Base-by-base conservation (phyloP, 2,888 invertebrate species). In the Cheilosia scutellata region DNA sequence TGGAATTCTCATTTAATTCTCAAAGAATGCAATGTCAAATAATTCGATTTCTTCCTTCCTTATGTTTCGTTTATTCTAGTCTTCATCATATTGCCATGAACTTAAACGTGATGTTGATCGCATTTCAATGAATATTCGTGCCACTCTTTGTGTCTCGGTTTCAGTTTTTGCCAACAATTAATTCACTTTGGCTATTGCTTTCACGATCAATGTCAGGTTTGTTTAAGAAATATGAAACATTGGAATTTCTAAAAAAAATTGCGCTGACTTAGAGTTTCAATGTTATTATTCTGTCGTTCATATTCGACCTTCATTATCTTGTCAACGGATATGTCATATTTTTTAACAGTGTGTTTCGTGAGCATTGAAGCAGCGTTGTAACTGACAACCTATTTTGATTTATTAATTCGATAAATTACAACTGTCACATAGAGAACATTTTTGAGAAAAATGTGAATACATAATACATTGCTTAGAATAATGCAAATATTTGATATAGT, bases 121-220 rank as follows among this genome's bases (percentile, higher is more conserved):
- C 1, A 65, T 77, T 82, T 82, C 77, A 71, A 65, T 77, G 58
- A 65, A 60, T n/a, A 55, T 51, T 65, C 60, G 53, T 71, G 65
- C 4, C 20, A 33, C 53, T 53, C 42, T 2, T 42, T 13, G 13
- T 29, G 27, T 29, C 51, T 47, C 16, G 7, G n/a, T 60, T 47
- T 49, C 70, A 82, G 16, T 20, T 60, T 47, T 49, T 63, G 75
- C 51, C 25, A 40, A 40, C 16, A 58, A 33, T 55, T 55, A 47
- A 63, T 71, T 63, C 27, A 16, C 29, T 53, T 40, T 6, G 16
- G 9, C 53, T 7, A 27, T 60, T 60, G 20, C 5, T 29, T 51
- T 31, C 11, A 37, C 13, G 31, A 53, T 66, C 65, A 58, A 58
- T 72, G 58, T 9, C 29, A 20, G 40, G 11, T 53, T 77, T 47